phyloP scores from a whole-genome alignment of 2,888 invertebrate genomes.

The Cerceris rybyensis region DNA sequence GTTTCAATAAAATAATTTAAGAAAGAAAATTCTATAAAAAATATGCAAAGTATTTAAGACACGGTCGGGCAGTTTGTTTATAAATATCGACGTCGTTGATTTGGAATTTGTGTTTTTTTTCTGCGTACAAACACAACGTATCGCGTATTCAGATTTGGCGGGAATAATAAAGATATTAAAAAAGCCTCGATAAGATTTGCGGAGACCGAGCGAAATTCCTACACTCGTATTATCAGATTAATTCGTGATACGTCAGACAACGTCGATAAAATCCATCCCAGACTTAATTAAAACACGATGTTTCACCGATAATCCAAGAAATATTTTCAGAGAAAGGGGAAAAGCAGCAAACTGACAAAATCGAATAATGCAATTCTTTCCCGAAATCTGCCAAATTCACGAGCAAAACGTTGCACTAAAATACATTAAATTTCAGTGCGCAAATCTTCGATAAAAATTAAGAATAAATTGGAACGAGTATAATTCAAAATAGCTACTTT shows the following conservation, averaged over 20 bases:
- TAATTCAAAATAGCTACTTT: too few relatives aligned
- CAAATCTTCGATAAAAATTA: too few relatives aligned
- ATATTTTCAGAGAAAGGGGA: background rate
- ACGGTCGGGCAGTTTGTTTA: background rate
- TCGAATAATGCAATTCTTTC: too few relatives aligned
- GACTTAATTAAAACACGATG: constrained; percentile 37
- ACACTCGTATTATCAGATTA: constrained; percentile 57
- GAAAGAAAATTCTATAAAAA: background rate
- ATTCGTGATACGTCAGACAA: constrained; percentile 25
- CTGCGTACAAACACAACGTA: constrained; percentile 33
- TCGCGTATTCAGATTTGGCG: constrained; percentile 32
- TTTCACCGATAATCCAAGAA: background rate
- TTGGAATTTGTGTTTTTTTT: constrained; percentile 14
- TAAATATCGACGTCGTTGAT: constrained; percentile 28
- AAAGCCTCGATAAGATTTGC: constrained; percentile 52
- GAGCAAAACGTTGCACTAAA: too few relatives aligned
- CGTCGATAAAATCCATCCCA: constrained; percentile 34
- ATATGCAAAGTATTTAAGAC: background rate
- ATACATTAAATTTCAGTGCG: too few relatives aligned
- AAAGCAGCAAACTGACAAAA: too few relatives aligned
- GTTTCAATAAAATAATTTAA: too few relatives aligned
- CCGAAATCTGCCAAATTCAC: too few relatives aligned
- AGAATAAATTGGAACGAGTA: too few relatives aligned
- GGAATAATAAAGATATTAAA: constrained; percentile 32
- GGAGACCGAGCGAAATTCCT: constrained; percentile 43